Conservation (phyloP, 2,113 vertebrate species). For the Mobula hypostoma region DNA sequence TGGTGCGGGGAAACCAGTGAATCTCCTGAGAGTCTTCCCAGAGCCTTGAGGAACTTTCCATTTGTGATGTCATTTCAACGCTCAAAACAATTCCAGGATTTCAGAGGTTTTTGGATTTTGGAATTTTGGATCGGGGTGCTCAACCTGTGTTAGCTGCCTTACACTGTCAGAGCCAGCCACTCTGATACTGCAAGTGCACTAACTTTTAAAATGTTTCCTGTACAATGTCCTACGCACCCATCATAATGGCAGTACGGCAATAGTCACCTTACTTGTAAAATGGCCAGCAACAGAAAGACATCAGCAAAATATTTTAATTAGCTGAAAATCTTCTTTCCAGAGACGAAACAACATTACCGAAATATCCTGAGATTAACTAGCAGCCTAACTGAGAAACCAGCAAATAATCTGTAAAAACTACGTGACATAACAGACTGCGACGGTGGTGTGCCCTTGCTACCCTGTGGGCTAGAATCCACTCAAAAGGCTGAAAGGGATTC, state of each 20-base stretch:
- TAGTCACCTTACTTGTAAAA: background rate
- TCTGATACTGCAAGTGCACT: background rate
- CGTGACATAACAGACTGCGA: background rate
- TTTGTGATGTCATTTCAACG: too few species aligned
- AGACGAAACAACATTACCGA: background rate
- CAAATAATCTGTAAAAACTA: background rate
- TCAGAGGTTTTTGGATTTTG: too few species aligned
- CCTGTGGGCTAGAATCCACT: background rate
- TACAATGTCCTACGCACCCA: background rate
- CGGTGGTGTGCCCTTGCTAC: background rate
- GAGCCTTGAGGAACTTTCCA: too few species aligned
- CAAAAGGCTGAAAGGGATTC: background rate
- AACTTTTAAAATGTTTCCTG: background rate
- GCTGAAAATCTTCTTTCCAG: background rate
- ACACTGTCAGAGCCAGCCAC: background rate
- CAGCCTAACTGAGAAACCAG: background rate
- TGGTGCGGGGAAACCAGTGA: too few species aligned
- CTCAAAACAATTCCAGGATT: too few species aligned
- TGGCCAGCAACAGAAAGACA: background rate
- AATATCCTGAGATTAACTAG: background rate
- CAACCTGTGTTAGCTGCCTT: background rate
- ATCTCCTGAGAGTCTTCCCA: too few species aligned
- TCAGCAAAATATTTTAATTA: background rate
- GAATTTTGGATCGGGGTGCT: too few species aligned
- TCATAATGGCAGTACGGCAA: background rate